phyloP scores from a whole-genome alignment of 2,113 vertebrate genomes.

The Paralichthys olivaceus region DNA sequence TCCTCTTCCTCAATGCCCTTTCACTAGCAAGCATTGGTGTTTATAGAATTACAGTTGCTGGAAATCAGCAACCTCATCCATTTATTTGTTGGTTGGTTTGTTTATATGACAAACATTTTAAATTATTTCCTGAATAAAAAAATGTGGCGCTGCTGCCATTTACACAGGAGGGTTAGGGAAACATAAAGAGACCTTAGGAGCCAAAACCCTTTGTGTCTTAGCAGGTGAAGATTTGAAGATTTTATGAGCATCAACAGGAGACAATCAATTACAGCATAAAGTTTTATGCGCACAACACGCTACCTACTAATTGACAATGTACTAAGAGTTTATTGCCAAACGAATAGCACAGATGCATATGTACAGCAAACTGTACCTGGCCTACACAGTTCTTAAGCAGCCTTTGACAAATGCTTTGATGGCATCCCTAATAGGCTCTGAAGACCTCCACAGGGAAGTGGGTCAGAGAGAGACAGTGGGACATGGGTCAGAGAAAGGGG shows the following conservation, averaged over 20 bases:
- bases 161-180: not conserved
- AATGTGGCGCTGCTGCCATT: no score
- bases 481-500: conserved; percentile 35
- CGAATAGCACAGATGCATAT: not conserved
- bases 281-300: not conserved
- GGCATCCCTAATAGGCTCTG: conserved; percentile 57
- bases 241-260: not conserved
- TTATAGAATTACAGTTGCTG: no score
- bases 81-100: no score
- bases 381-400: conserved; percentile 42
- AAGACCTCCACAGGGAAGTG: conserved; percentile 60
- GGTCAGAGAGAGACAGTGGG: conserved; percentile 53
- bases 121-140: no score
- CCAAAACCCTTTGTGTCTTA: not conserved
- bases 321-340: not conserved
- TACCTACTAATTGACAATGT: not conserved
- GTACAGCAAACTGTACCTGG: not conserved
- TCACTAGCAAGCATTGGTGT: no score
- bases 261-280: not conserved
- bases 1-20: no score
- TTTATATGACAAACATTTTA: no score
- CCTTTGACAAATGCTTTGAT: conserved; percentile 52
- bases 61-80: no score
- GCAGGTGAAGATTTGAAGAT: not conserved
- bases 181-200: no score